Evolutionary conservation across 2,888 invertebrate species (phyloP).

Genomic region (Melanophora roralis): DNA sequence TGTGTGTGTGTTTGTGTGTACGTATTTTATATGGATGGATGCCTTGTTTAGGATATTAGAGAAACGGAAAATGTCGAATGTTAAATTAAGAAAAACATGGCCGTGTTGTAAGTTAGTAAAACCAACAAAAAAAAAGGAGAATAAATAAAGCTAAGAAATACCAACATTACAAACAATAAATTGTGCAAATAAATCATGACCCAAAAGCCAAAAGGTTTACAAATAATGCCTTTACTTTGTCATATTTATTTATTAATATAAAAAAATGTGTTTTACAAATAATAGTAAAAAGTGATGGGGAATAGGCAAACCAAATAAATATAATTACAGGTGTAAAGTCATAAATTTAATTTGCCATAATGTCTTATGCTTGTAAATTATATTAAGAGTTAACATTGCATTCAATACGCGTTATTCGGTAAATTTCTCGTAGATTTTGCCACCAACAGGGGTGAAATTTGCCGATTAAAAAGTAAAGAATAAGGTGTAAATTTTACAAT

Average conservation of each 20-base stretch:
- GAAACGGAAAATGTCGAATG: constrained; percentile 73
- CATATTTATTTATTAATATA: constrained; percentile 52
- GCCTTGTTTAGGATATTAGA: constrained; percentile 56
- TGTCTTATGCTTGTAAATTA: background rate
- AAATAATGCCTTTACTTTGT: constrained; percentile 58
- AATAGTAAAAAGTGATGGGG: background rate
- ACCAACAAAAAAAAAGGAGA: background rate
- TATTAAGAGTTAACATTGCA: too few species aligned
- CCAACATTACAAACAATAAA: constrained; percentile 33
- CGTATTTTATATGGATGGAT: constrained; percentile 48
- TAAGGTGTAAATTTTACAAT: too few species aligned
- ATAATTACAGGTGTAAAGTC: constrained; percentile 62
- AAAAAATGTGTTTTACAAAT: background rate
- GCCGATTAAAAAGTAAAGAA: too few species aligned
- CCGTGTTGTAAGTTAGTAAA: constrained; percentile 39
- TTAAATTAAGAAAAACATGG: constrained; percentile 62
- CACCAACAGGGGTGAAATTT: too few species aligned
- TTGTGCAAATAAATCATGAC: constrained; percentile 53
- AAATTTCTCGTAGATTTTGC: too few species aligned
- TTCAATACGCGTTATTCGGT: too few species aligned
- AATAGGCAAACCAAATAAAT: constrained; percentile 52
- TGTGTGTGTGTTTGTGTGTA: constrained; percentile 50
- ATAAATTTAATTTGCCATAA: constrained; percentile 40
- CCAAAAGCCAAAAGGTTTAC: constrained; percentile 61
- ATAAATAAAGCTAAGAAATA: constrained; percentile 25